phyloP scores from a whole-genome alignment of 1,140 invertebrate species.

The Ladona fulva region DNA sequence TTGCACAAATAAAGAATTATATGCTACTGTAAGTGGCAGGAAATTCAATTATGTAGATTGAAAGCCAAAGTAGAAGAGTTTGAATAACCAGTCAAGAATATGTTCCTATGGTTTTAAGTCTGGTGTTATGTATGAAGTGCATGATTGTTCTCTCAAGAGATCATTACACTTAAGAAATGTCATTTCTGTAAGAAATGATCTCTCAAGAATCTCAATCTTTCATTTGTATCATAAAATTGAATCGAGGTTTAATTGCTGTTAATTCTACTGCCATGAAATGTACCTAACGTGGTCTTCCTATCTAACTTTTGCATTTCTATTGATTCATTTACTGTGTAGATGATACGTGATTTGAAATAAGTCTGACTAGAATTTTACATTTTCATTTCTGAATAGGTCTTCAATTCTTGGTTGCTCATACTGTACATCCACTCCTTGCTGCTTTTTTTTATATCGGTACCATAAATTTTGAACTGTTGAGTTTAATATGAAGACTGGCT shows the following conservation, averaged over 20 bases:
- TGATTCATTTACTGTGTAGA: neutral
- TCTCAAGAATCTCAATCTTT: too few species aligned
- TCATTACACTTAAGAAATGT: neutral
- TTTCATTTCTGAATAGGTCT: neutral
- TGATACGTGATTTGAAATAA: neutral
- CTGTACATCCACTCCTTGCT: too few species aligned
- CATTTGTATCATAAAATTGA: too few species aligned
- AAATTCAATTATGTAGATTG: neutral
- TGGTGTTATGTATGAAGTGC: neutral
- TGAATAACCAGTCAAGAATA: neutral
- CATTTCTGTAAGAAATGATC: neutral
- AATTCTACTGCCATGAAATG: neutral
- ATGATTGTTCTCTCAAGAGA: neutral
- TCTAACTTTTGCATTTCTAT: neutral
- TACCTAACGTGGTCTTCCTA: neutral
- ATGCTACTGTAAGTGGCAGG: neutral
- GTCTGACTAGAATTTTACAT: neutral
- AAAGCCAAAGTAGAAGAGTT: neutral
- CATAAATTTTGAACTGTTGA: too few species aligned
- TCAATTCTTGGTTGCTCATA: neutral
- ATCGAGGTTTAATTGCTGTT: neutral
- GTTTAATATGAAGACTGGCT: too few species aligned
- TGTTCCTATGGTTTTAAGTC: neutral
- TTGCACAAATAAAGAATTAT: neutral
- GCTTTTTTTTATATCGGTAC: too few species aligned